phyloP scores from a whole-genome alignment of 2,888 invertebrate genomes.

The Matsumyia berberina region DNA sequence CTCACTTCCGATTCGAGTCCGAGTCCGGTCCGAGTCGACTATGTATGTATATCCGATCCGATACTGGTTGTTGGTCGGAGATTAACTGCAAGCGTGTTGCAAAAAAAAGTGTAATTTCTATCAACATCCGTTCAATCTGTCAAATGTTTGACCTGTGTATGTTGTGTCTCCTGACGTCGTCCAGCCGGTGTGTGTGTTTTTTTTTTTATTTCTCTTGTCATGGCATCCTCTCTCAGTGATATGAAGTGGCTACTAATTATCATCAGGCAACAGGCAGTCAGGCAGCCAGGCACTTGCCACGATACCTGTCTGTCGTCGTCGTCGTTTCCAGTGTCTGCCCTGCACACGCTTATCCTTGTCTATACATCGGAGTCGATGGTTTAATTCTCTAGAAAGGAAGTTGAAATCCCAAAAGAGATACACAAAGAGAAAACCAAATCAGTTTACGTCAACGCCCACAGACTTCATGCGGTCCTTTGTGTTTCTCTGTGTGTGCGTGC shows the following conservation, averaged over 20 bases:
- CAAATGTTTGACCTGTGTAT: conserved; percentile 68
- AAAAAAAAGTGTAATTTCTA: conserved; percentile 59
- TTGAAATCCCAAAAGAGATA: conserved; percentile 60
- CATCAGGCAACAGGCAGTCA: conserved; percentile 66
- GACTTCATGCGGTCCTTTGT: conserved; percentile 59
- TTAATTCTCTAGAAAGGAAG: conserved; percentile 57
- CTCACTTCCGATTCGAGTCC: conserved; percentile 40
- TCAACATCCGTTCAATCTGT: conserved; percentile 73
- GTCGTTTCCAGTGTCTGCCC: conserved; percentile 36
- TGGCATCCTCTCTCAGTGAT: conserved; percentile 56
- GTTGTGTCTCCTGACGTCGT: conserved; percentile 37
- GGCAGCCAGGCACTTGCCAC: conserved; percentile 65
- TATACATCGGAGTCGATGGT: conserved; percentile 2
- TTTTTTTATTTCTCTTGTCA: conserved; percentile 33
- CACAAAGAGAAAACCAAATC: conserved; percentile 62
- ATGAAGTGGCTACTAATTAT: conserved; percentile 75
- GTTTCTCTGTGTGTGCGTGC: conserved; percentile 39
- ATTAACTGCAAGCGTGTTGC: neutral
- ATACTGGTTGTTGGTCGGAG: conserved; percentile 8
- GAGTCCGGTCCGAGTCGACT: neutral
- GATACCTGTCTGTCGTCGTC: conserved; percentile 48
- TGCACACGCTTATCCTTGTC: conserved; percentile 65
- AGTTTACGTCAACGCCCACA: conserved; percentile 69
- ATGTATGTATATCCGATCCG: conserved; percentile 38
- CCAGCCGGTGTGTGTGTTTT: conserved; percentile 18